These are phyloP conservation scores for Campaea margaritaria DNA, from an alignment of 2,888 invertebrate genomes.

Conservation along the genomic window DNA sequence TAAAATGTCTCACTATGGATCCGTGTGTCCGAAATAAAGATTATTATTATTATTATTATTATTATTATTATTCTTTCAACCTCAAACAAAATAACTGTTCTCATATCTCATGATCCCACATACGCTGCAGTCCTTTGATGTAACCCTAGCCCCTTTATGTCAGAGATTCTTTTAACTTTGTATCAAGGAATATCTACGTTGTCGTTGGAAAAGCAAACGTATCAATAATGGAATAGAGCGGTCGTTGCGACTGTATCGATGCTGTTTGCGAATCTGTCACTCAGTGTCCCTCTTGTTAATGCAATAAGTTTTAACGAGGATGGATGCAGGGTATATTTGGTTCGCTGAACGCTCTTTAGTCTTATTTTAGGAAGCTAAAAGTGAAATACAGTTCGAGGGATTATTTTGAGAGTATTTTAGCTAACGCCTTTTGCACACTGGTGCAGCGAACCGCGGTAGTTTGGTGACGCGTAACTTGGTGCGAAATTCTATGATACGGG, in stretches of 20 bases:
- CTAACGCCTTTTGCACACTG: no score
- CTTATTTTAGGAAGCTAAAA: background rate
- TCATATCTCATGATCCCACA: conserved; percentile 54
- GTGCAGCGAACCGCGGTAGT: no score
- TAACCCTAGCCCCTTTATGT: conserved; percentile 53
- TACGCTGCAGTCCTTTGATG: conserved; percentile 58
- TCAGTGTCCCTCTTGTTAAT: conserved; percentile 47
- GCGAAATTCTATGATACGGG: no score
- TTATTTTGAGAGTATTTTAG: no score
- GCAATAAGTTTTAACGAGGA: conserved; percentile 54
- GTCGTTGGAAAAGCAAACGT: conserved; percentile 25
- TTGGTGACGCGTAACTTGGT: no score
- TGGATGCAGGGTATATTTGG: conserved; percentile 39
- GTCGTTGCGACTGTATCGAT: conserved; percentile 3
- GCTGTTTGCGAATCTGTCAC: conserved; percentile 40
- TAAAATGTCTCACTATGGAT: no score
- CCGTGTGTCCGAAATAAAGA: no score
- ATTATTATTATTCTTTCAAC: conserved; percentile 11
- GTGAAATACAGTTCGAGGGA: background rate
- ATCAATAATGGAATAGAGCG: conserved; percentile 5
- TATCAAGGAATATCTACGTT: conserved; percentile 27
- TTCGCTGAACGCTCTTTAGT: conserved; percentile 16
- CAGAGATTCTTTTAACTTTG: conserved; percentile 57
- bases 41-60: no score
- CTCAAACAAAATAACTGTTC: conserved; percentile 41